phyloP scores from a whole-genome alignment of 2,797 vertebrate species.

The Hapalemur alaotrensis region DNA sequence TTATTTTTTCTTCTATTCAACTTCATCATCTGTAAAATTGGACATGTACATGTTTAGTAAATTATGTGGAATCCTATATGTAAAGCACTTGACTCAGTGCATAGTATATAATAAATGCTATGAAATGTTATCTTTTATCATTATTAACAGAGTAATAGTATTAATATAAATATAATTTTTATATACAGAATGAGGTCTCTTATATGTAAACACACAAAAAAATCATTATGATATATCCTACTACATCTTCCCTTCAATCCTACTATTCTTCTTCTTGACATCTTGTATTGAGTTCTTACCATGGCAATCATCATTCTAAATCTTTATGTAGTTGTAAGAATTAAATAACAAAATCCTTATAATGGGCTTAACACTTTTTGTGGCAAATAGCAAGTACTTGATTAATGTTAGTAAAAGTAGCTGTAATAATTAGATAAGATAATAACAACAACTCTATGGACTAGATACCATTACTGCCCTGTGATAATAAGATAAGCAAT shows the following conservation, averaged over 20 bases:
- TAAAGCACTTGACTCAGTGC: background rate
- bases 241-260: background rate
- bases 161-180: background rate
- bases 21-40: background rate
- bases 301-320: background rate
- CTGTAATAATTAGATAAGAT: background rate
- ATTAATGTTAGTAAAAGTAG: background rate
- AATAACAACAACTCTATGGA: background rate
- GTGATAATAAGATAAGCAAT: background rate
- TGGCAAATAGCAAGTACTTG: background rate
- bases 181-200: background rate
- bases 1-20: background rate
- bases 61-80: background rate
- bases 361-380: background rate
- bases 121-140: background rate
- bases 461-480: background rate
- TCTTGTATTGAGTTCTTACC: background rate
- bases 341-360: background rate
- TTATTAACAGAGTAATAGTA: background rate
- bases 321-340: background rate
- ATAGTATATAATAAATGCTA: background rate
- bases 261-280: background rate
- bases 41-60: background rate
- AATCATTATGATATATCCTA: background rate
- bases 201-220: background rate